A percentile compares a stretch with the other conserved stretches of the same genome.
These are phyloP conservation scores for Chinchilla lanigera DNA, from an alignment of 2,113 vertebrate genomes.

Conservation along the genomic window DNA sequence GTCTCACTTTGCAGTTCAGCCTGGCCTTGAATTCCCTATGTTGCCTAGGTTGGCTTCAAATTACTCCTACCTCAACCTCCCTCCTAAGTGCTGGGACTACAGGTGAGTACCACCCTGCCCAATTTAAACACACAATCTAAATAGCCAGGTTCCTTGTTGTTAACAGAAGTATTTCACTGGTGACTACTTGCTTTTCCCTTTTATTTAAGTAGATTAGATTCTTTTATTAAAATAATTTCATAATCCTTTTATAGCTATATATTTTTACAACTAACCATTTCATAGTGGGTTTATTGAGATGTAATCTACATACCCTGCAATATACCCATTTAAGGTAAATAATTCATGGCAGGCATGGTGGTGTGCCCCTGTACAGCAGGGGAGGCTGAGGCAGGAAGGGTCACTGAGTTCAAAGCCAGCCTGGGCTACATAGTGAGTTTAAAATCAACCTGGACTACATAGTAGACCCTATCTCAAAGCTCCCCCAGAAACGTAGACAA, in stretches of 20 bases:
- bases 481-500: not conserved
- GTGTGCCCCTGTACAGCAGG: not conserved
- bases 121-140: not conserved
- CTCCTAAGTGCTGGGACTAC: not conserved
- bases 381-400: not conserved
- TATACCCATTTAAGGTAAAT: not conserved
- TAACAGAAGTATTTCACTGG: not conserved
- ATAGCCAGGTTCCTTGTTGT: not conserved
- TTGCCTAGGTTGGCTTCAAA: not conserved
- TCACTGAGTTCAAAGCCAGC: not conserved
- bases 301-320: not conserved
- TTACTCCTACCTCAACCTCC: not conserved
- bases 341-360: not conserved
- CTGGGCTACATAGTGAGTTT: not conserved
- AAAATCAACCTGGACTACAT: not conserved
- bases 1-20: not conserved
- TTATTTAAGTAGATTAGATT: not conserved
- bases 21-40: not conserved
- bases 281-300: not conserved
- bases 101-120: not conserved
- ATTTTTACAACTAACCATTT: not conserved
- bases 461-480: not conserved
- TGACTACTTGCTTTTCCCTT: not conserved
- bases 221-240: not conserved
- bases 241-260: not conserved